phyloP scores from a whole-genome alignment of 2,797 vertebrate genomes.

The Oreonectes daqikongensis region DNA sequence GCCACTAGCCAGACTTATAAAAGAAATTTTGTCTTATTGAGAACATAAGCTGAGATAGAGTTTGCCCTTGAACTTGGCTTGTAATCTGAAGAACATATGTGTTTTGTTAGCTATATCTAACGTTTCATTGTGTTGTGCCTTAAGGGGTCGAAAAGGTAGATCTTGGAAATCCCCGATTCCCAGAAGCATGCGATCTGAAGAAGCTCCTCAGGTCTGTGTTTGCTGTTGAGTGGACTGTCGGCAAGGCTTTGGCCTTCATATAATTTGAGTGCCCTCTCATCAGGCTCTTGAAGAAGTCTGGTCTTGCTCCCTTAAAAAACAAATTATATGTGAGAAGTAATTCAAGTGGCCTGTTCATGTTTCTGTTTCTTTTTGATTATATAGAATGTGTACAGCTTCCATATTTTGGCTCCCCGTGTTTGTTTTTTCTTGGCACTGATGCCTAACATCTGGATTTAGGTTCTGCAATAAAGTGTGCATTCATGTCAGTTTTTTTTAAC shows the following conservation, averaged over 20 bases:
- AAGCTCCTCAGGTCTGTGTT: conserved; percentile 1
- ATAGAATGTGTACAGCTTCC: conserved; percentile 76
- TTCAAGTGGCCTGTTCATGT: conserved; percentile 74
- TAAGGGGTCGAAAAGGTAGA: conserved; percentile 66
- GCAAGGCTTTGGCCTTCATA: conserved; percentile 55
- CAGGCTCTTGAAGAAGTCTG: conserved; percentile 70
- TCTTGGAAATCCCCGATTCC: conserved; percentile 66
- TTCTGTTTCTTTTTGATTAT: conserved; percentile 80
- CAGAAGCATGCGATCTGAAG: conserved; percentile 5
- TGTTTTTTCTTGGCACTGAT: conserved; percentile 76
- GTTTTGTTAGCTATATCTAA: conserved; percentile 25
- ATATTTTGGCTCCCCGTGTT: conserved; percentile 68
- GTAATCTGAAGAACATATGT: conserved; percentile 20
- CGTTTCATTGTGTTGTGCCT: conserved; percentile 14
- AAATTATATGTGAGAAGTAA: conserved; percentile 79
- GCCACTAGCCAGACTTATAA: too few relatives aligned
- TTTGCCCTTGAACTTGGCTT: neutral
- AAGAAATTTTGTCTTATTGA: neutral
- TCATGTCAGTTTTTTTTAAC: conserved; percentile 47
- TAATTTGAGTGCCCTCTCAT: conserved; percentile 78
- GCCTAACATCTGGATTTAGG: conserved; percentile 77
- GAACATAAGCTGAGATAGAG: neutral
- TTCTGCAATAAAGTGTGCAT: conserved; percentile 13
- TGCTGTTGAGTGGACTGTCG: conserved; percentile 16
- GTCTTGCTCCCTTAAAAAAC: conserved; percentile 59